Evolutionary conservation across 2,113 vertebrate species (phyloP).

Genomic region (Cyrtonyx montezumae): DNA sequence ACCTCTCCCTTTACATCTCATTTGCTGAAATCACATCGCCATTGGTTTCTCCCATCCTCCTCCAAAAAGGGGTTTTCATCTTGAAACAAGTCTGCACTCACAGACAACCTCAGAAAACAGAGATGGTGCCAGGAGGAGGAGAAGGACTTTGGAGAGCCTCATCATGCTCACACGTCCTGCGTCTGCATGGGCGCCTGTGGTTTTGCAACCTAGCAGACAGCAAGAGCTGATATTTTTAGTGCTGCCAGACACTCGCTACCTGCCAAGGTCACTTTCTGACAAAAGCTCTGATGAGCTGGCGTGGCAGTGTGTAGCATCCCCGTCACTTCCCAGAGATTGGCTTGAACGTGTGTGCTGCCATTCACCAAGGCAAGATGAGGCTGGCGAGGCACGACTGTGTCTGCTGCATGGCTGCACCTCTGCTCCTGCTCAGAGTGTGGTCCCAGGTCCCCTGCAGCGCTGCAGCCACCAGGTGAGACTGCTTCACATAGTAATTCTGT

Average conservation of each 20-base stretch:
- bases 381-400: rapidly evolving
- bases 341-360: rapidly evolving
- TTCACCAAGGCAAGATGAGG: background rate
- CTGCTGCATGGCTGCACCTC: rapidly evolving
- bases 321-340: background rate
- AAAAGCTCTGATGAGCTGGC: background rate
- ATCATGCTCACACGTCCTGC: rapidly evolving
- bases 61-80: background rate
- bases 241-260: background rate
- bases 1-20: background rate
- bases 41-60: background rate
- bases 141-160: background rate
- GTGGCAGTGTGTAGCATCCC: background rate
- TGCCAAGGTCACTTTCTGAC: background rate
- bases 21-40: rapidly evolving
- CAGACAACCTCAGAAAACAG: background rate
- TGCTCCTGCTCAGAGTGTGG: rapidly evolving
- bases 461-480: background rate
- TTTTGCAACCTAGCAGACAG: background rate
- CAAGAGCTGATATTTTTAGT: background rate
- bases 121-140: background rate
- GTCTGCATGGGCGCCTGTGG: background rate
- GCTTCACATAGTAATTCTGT: background rate
- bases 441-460: background rate
- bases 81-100: background rate